These are phyloP conservation scores for Andrena fulva DNA, from an alignment of 2,888 invertebrate species.

Conservation along the genomic window DNA sequence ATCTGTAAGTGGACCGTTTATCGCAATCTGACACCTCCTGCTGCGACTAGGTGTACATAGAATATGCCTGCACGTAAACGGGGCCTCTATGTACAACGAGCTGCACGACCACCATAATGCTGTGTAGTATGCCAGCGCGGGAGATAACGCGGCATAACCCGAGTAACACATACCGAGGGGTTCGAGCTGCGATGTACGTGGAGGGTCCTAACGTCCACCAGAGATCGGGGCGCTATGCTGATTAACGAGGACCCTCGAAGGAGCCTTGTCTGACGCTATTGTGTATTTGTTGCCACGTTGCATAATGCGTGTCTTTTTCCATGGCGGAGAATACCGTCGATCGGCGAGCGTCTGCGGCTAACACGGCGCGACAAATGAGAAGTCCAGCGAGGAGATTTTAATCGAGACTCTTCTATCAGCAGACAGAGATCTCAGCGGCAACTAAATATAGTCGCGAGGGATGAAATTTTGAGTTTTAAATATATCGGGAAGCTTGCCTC, in stretches of 20 bases:
- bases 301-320: background rate
- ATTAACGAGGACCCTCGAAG: constrained; percentile 70
- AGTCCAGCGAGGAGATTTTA: too few relatives aligned
- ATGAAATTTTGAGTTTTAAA: too few relatives aligned
- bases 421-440: too few relatives aligned
- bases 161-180: constrained; percentile 44
- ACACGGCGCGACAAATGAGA: too few relatives aligned
- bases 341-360: background rate
- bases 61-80: constrained; percentile 44
- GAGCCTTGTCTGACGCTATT: constrained; percentile 25
- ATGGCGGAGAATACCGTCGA: background rate
- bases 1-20: constrained; percentile 61
- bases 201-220: constrained; percentile 40
- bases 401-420: too few relatives aligned
- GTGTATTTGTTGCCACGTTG: background rate
- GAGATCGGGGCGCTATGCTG: constrained; percentile 67
- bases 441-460: too few relatives aligned
- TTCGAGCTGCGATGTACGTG: constrained; percentile 20
- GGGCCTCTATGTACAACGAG: constrained; percentile 53
- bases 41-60: constrained; percentile 47
- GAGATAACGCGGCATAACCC: constrained; percentile 72
- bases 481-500: too few relatives aligned
- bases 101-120: constrained; percentile 65
- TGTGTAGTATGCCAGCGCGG: constrained; percentile 65
- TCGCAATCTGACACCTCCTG: constrained; percentile 61